Base-by-base conservation (phyloP, 2,888 invertebrate genomes). In the Leptinotarsa tumamoca region DNA sequence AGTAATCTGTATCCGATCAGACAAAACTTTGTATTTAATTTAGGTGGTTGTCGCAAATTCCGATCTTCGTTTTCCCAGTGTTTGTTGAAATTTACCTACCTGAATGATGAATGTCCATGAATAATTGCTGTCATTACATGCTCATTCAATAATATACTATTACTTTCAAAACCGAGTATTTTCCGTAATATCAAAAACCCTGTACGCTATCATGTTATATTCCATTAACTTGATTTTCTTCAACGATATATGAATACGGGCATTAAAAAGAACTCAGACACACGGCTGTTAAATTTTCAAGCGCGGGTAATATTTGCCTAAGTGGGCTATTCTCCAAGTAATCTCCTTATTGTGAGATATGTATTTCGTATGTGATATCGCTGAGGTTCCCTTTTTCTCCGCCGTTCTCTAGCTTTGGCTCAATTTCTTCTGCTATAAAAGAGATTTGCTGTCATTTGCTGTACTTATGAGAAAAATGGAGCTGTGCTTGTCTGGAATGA, bases 241-340 rank as follows among this genome's bases (percentile, higher is more conserved):
- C 63, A 33, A 17, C 5, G n/a, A 63, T 43, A 33, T 63, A 63
- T 63, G 63, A 33, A 61, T 61, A 61, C 15, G 43, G n/a, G 43
- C 63, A 43, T 43, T 43, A n/a, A 33, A 63, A 63, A 63, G 63
- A 33, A 33, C 63, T 43, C 63, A 63, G 63, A 63, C 63, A 43
- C 33, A 27, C 63, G 75, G 74, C 77, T 80, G 82, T 84, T 83
- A 83, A 84, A 84, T 84, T 84, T 85, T 84, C 80, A 81, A 79
- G 84, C 84, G 85, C 84, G 84, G 84, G 84, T 85, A 85, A 84
- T 85, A 85, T 63, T 84, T 83, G 84, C 81, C 83, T 83, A 84
- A 85, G 82, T 83, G 82, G 74, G 78, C 84, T 80, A 83, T 85
- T 84, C 81, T 81, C 79, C 75, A 78, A 80, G 83, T 83, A 83